Evolutionary conservation across 2,797 vertebrate genomes (phyloP), one percentile per base, ranked within the genome.

Genomic region (Enoplosus armatus): DNA sequence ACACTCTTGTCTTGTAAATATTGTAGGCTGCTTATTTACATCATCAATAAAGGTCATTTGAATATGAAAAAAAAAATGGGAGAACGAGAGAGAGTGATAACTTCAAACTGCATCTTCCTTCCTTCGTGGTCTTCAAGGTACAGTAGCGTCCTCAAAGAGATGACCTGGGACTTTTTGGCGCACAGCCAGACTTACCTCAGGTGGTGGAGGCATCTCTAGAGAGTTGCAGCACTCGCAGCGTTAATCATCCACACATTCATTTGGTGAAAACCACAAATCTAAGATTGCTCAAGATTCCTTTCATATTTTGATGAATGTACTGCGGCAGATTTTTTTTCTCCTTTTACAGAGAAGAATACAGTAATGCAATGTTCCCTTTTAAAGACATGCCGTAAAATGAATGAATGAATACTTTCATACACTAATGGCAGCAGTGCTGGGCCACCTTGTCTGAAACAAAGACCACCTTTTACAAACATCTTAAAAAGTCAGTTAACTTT

Each of bases 91-190:
- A 22, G 45, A 11, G 10, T 3, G 35, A 41, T 39, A 31, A 63
- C 77, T 59, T 69, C 37, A 72, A 51, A 56, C 37, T 56, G 26
- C 41, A 74, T 29, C 26, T 29, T 18, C 43, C 15, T 51, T 43
- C 35, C 20, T 41, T 48, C 20, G 14, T 60, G 69, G 41, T 69
- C 16, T 48, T 48, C 35, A 56, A 62, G 48, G 47, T 51, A 35
- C 50, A 39, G 54, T 18, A 51, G 47, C 22, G 47, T 58, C 62
- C 72, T 70, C 60, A 50, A 71, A 75, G 35, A 60, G 68, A 55
- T 72, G 82, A 80, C 83, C 72, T 26, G 16, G 50, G 83, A 79
- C 64, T 6, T 63, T 55, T 9, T 72, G 83, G 54, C 50, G 41
- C 50, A 6, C 20, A 47, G 68, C 26, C 64, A 76, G 63, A 39